Percentiles rank a stretch among this genome's conserved stretches.
These are phyloP conservation scores for Merluccius polli DNA, from an alignment of 2,797 vertebrate genomes.

Conservation along the genomic window DNA sequence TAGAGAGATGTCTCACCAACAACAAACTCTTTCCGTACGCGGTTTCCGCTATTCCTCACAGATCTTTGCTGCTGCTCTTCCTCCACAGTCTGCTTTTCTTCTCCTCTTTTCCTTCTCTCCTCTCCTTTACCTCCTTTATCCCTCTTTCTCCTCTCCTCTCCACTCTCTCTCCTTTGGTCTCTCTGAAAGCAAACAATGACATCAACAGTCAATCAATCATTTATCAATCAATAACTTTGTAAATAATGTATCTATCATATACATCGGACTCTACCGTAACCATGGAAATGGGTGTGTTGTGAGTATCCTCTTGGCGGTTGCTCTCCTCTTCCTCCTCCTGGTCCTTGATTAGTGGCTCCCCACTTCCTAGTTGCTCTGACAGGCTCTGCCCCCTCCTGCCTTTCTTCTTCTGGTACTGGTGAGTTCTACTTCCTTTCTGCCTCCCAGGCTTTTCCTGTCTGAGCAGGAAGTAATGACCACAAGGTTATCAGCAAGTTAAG, in stretches of 20 bases:
- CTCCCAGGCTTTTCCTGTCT: constrained; percentile 20
- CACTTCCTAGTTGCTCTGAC: constrained; percentile 14
- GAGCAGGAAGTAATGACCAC: background rate
- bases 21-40: constrained; percentile 12
- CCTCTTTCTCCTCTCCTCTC: constrained; percentile 6
- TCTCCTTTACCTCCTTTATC: constrained; percentile 9
- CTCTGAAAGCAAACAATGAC: background rate
- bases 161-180: background rate
- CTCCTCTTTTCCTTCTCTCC: background rate
- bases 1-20: constrained; percentile 26
- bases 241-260: background rate
- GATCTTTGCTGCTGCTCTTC: constrained; percentile 10
- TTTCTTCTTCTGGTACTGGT: constrained; percentile 13
- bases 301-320: background rate
- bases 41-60: constrained; percentile 9
- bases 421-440: constrained; percentile 20
- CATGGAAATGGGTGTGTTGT: background rate
- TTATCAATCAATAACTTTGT: background rate
- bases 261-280: constrained; percentile 25
- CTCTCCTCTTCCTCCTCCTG: constrained; percentile 12
- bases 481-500: no score
- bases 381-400: constrained; percentile 18
- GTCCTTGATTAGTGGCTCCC: constrained; percentile 11
- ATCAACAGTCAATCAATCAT: background rate
- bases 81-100: background rate